Base-by-base conservation (phyloP, 2,113 vertebrate genomes). In the Phodopus roborovskii region DNA sequence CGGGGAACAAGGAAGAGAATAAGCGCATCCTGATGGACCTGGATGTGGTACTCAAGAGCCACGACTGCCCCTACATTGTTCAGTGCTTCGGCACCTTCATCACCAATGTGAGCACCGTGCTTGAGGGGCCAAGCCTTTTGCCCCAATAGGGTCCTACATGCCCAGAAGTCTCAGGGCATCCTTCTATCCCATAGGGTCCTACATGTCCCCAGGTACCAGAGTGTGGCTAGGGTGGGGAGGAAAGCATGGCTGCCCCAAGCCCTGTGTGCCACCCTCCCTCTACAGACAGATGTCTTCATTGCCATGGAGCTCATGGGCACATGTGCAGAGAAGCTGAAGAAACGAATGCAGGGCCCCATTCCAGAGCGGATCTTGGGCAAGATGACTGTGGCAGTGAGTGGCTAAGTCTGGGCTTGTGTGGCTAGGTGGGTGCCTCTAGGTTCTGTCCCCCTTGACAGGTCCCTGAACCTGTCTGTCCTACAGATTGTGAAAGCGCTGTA, bases 261-360 rank as follows among this genome's bases (percentile, higher is more conserved):
- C 64, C 53, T 33, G 19, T 17, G 15, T 70, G 0, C 7, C 3
- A 0, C 50, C n/a, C 30, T 56, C 19, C 28, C 66, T 64, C 30
- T 58, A 1, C 97, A 99, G 99, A 99, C 99, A 0, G 99, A 99
- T 16, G 99, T 99, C 74, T 99, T 99, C 97, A 99, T 99, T 5
- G 99, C 99, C 97, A 99, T 99, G 99, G 99, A 99, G 98, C 98
- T 99, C 94, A 99, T 99, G 99, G 99, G 99, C 83, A 99, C 99
- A 0, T 99, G 99, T 71, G 99, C 99, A 0, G 99, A 99, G 98
- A 99, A 99, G 97, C 98, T 99, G 70, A 99, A 99, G 98, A 99
- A 99, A 95, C 99, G 99, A 75, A 99, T 99, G 97, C 99, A 99
- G 96, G 99, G 99, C 1, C 99, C 99, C 78, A 99, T 99, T 68